Evolutionary conservation across 1,140 invertebrate species (phyloP), one percentile per base, ranked within the genome.

Genomic region (Notospermus geniculatus): DNA sequence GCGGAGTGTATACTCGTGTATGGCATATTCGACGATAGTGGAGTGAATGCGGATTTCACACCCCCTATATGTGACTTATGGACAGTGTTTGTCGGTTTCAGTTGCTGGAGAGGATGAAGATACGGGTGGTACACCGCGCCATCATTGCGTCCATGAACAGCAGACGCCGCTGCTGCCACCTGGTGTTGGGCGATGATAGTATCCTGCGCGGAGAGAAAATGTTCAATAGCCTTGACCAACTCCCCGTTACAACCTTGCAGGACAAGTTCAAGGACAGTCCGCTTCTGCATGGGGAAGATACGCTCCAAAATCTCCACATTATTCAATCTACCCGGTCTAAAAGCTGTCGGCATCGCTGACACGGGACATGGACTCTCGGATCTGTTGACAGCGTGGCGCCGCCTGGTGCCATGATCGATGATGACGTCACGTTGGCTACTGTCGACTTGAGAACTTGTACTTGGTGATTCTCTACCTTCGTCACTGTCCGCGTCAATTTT

Each of bases 221-320:
- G 87, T 67, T 89, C 88, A 27, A 90, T 89, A 9, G 88, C 87
- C 63, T 91, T 90, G 1, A 92, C 82, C n/a, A 94, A 76, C 72
- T 94, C 91, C 39, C 92, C 88, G 63, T 91, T 91, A 76, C 91
- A 93, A 23, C 91, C 86, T 64, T 91, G 88, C 11, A 94, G 80
- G 11, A 94, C 91, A 57, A 96, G 77, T 71, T 95, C 92, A 41
- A 97, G 77, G 0, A 96, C 92, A 0, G 90, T 87, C 15, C 89
- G 84, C 32, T 84, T 78, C 75, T 96, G 95, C 52, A 89, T 88
- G 0, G 93, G 93, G 78, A 96, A 97, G 4, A 96, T 81, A 52
- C 91, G 87, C 4, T 87, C 85, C 36, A 96, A 79, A 80, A 95
- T 93, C 65, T 95, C 91, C 32, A 96, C 81, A 0, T 89, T 89